Base-by-base conservation (phyloP, 2,888 invertebrate species). In the Ornithoptera alexandrae region DNA sequence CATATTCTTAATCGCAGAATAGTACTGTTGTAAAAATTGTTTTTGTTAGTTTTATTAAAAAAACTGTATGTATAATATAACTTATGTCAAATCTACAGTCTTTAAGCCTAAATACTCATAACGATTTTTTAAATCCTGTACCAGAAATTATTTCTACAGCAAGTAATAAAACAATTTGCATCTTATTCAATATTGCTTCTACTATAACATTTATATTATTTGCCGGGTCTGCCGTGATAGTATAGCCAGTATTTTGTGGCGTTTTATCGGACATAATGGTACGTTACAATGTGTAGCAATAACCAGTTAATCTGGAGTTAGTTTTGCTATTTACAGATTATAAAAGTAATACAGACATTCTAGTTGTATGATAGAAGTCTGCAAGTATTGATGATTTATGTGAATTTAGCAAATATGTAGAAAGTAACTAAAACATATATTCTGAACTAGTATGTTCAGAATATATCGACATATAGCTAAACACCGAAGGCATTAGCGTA, bases 191-290 rank as follows among this genome's bases (percentile, higher is more conserved):
- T 58, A 71, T 57, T 74, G 73, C 74, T 75, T 74, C 73, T 73
- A 79, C 74, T 73, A 71, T 75, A 78, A 59, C 46, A 73, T 75
- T 72, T 75, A 75, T 76, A 75, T 83, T 84, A 82, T 81, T 84
- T 81, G 81, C 80, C 88, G 92, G 92, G 92, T 92, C 92, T 88
- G 53, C 53, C 92, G 90, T 84, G 84, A 78, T 84, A 84, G 82
- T 81, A 75, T 78, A 82, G 89, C 92, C 92, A 92, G 92, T 87
- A 87, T 76, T 90, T 88, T 88, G 90, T 92, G 92, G 92, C 89
- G 92, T 92, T 92, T 90, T 92, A 91, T 92, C 92, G 92, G 92
- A 92, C 92, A 92, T 90, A 90, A 75, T 92, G 86, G 84, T 89
- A 89, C 80, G 77, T 80, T 85, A 74, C 82, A 80, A 81, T 81